Evolutionary conservation across 2,113 vertebrate genomes (phyloP), one percentile per base, ranked within the genome.

Genomic region (Malurus cyaneus): DNA sequence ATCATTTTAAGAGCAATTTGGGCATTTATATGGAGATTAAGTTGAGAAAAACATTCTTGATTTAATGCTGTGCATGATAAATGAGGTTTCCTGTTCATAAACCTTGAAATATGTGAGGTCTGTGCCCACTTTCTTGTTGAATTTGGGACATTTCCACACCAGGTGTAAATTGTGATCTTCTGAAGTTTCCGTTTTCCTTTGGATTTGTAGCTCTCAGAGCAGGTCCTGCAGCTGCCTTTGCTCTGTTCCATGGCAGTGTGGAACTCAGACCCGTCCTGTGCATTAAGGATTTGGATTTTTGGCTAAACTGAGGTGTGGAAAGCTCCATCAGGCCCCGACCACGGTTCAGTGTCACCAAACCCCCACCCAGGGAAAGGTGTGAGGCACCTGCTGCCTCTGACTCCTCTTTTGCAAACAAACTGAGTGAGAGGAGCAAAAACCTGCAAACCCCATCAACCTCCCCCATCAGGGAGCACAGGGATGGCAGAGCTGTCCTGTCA

Each of bases 261-360:
- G n/a, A 4, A 2, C 21, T 20, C 18, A 2, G 17, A 50, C 9
- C 32, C 26, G 15, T 25, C 42, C 23, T 0, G 3, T 18, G 20
- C n/a, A 28, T 24, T 32, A 13, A 47, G 54, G 54, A 36, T 53
- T 65, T 16, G 29, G 12, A 52, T 57, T 85, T 23, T 6, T 42
- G 7, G 21, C 18, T 61, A 50, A 57, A 54, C 11, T 73, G 14
- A 53, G 36, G 15, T 16, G 41, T 6, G 26, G 23, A 72, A 74
- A 66, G 5, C 34, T 31, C 34, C 5, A 1, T 44, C 10, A 24
- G 14, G 28, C 12, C 16, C 50, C 24, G 59, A n/a, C 12, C 11
- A 36, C 24, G 26, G 16, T 2, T 41, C 41, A 41, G 53, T 25
- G 83, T 13, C 66, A 54, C 39, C 25, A 12, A 57, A 57, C 1